A percentile compares a stretch with the other conserved stretches of the same genome.
Evolutionary conservation across 1,140 invertebrate genomes (phyloP).

Genomic region (Leptopilina boulardi): DNA sequence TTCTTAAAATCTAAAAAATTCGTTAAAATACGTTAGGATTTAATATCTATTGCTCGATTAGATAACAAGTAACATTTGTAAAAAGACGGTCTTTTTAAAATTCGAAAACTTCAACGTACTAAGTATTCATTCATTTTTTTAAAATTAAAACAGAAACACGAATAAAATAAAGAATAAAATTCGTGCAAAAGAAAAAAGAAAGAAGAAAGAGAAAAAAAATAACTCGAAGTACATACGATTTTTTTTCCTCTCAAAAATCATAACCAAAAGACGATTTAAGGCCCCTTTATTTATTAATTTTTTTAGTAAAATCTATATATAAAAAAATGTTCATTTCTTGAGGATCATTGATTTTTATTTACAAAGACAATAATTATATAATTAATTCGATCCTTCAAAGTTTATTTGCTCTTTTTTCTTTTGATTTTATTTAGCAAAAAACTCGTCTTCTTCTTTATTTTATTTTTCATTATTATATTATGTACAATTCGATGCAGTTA

Average conservation of each 20-base stretch:
- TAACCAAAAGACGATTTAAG: constrained; percentile 24
- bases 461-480: constrained; percentile 32
- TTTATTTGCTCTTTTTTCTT: not conserved
- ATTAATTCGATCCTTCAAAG: constrained; percentile 13
- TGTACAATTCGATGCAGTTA: constrained; percentile 32
- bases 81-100: constrained; percentile 71
- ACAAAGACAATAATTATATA: not conserved
- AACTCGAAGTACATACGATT: constrained; percentile 17
- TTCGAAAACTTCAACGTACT: constrained; percentile 73
- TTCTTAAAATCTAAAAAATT: constrained; percentile 7
- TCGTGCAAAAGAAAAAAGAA: constrained; percentile 39
- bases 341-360: constrained; percentile 1
- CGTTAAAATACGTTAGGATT: constrained; percentile 39
- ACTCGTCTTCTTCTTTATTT: constrained; percentile 24
- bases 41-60: constrained; percentile 52
- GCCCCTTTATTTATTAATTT: not conserved
- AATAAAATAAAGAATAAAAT: constrained; percentile 46
- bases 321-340: constrained; percentile 2
- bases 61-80: constrained; percentile 70
- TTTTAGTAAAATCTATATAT: not conserved
- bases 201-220: constrained; percentile 29
- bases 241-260: not conserved
- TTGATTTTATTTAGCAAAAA: not conserved
- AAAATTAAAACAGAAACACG: constrained; percentile 55
- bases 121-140: constrained; percentile 59